Conservation (phyloP, 2,113 vertebrate genomes). For the Pagrus major region DNA sequence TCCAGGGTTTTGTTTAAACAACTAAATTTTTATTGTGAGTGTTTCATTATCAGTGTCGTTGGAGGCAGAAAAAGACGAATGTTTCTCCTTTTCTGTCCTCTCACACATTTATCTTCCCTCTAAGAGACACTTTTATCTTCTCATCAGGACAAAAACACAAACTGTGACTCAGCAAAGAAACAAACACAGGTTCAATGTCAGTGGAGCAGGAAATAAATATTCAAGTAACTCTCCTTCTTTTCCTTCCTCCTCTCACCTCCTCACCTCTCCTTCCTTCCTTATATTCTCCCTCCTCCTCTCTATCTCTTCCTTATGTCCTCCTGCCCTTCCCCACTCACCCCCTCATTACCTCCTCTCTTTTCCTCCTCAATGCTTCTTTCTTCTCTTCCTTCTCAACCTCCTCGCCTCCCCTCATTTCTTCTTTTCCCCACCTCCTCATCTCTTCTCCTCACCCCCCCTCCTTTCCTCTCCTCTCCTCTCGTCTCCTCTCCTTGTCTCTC, state of each 20-base stretch:
- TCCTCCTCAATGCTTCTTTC: no score
- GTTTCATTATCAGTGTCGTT: background rate
- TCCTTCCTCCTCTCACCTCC: background rate
- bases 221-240: background rate
- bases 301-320: no score
- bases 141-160: background rate
- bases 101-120: constrained; percentile 10
- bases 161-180: background rate
- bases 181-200: background rate
- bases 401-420: background rate
- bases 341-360: background rate
- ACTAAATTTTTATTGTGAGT: no score
- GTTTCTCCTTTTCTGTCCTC: background rate
- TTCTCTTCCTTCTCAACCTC: background rate
- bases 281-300: no score
- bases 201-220: background rate
- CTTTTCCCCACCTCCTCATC: fast-evolving
- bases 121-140: constrained; percentile 21
- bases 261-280: background rate
- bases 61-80: constrained; percentile 13
- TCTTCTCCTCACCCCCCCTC: fast-evolving
- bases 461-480: background rate
- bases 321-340: no score
- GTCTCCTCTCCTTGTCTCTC: background rate
- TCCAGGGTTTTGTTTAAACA: no score